A percentile compares a stretch with the other conserved stretches of the same genome.
Conservation (phyloP, 1,140 invertebrate genomes). For the Pogonomyrmex barbatus region DNA sequence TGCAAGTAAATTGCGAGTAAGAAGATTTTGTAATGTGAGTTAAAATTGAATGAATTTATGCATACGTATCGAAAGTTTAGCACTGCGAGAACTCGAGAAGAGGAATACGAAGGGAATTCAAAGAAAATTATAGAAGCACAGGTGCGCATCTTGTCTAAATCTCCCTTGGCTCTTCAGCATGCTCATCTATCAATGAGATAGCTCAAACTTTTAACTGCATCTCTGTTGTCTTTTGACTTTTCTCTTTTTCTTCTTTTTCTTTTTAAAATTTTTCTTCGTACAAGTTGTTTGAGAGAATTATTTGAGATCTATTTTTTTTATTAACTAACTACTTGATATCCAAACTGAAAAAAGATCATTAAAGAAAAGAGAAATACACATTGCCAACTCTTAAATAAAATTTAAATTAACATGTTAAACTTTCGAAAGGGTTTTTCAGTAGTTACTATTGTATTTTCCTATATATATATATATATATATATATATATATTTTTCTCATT, state of each 20-base stretch:
- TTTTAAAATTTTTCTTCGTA: not conserved
- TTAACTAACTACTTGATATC: not conserved
- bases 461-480: no score
- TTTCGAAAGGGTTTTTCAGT: not conserved
- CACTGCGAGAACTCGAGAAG: not conserved
- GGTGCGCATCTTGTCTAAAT: constrained; percentile 21
- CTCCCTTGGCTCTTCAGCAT: not conserved
- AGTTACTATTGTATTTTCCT: not conserved
- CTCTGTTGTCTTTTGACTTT: not conserved
- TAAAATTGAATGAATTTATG: constrained; percentile 14
- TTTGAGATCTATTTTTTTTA: not conserved
- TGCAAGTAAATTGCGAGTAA: not conserved
- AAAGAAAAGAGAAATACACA: not conserved
- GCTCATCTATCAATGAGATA: constrained; percentile 22
- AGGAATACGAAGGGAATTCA: not conserved
- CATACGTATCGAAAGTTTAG: not conserved
- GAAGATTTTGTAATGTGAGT: not conserved
- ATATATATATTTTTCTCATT: not conserved
- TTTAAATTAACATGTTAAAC: not conserved
- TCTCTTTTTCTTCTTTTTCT: not conserved
- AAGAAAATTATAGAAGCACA: not conserved
- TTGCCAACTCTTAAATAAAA: not conserved
- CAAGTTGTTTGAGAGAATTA: not conserved
- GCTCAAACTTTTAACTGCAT: constrained; percentile 13
- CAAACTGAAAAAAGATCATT: not conserved